Conservation (phyloP, 2,888 invertebrate genomes). For the Drosophila paranaensis region DNA sequence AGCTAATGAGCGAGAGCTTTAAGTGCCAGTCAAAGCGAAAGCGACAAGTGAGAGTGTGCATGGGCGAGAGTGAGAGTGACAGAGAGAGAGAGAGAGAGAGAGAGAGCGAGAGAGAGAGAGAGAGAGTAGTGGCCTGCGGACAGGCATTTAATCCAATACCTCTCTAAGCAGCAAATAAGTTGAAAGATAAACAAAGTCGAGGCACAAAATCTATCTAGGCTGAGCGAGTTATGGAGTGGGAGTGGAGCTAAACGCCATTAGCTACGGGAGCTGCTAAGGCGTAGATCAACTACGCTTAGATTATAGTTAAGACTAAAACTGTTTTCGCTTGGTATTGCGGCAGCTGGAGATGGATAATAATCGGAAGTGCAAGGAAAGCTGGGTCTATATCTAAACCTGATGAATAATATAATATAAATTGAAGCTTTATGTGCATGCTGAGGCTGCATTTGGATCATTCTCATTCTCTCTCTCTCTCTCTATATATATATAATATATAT, state of each 20-base stretch:
- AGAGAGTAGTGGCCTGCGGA: background rate
- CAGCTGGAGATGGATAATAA: background rate
- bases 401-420: no score
- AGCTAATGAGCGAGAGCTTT: constrained; percentile 51
- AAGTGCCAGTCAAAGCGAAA: constrained; percentile 13
- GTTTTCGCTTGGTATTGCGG: background rate
- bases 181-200: constrained; percentile 16
- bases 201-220: constrained; percentile 13
- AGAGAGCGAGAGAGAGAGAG: no score
- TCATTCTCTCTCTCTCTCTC: no score
- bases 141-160: background rate
- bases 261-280: background rate
- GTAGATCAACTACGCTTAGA: background rate
- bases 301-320: background rate
- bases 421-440: no score
- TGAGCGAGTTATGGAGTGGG: no score
- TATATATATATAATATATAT: no score
- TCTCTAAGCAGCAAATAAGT: constrained; percentile 15
- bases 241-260: background rate
- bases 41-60: background rate
- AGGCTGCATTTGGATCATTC: no score
- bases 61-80: background rate
- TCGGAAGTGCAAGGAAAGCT: background rate
- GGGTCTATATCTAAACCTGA: no score
- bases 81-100: background rate